Base-by-base conservation (phyloP, 2,797 vertebrate species). In the Buceros bicornis region DNA sequence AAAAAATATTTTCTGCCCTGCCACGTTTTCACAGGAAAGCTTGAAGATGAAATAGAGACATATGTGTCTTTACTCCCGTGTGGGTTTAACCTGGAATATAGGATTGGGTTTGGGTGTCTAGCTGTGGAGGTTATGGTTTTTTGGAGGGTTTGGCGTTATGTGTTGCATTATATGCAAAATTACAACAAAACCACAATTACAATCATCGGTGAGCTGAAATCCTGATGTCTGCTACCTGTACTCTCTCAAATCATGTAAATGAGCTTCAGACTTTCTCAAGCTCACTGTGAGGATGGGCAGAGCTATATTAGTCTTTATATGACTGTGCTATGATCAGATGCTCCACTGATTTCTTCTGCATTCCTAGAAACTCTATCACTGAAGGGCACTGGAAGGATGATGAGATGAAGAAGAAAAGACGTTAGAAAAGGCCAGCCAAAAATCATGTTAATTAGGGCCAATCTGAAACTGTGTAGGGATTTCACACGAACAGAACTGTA, bases 131-230 rank as follows among this genome's bases (percentile, higher is more conserved):
- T 56, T 77, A 25, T 16, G 5, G 3, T 15, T 21, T 60, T 37
- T 7, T 3, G 2, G 5, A 5, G 5, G 5, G 1, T 3, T 15
- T 13, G 15, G 16, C 8, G 7, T 21, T n/a, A 2, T 24, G 4
- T 14, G 8, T 50, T 78, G 37, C 22, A 26, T 51, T 80, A 6
- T 4, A 43, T 10, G n/a, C 26, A 71, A 91, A 86, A 72, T 61
- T 42, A 47, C 11, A 28, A 17, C 24, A 80, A 91, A 89, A 8
- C 4, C 13, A 58, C 16, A 66, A 33, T 29, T 28, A 25, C 11
- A 66, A 26, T 70, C 1, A 40, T 62, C 21, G 64, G 13, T 25
- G 57, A 77, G 40, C 29, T 48, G 54, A 47, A 92, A 58, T 10
- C 35, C 14, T 70, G 88, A 3, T 33, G 19, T 17, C n/a, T 78